Evolutionary conservation across 2,113 vertebrate genomes (phyloP).

Genomic region (Vidua macroura): DNA sequence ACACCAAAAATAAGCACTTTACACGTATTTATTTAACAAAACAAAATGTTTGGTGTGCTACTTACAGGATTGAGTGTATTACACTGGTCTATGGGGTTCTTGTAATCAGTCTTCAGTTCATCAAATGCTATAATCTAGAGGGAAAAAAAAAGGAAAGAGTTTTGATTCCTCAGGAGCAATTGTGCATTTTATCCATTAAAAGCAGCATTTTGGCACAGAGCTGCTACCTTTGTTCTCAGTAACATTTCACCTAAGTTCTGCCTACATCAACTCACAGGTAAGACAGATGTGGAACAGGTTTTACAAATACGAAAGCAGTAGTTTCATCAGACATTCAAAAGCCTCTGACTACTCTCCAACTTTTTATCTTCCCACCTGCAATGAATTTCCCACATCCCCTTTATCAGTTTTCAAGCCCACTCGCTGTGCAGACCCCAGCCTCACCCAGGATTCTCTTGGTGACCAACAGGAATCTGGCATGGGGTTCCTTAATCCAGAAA

Average conservation of each 20-base stretch:
- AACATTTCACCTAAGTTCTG: neutral
- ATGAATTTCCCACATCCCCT: rapidly evolving
- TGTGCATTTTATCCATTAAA: neutral
- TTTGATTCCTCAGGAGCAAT: neutral
- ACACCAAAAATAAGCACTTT: neutral
- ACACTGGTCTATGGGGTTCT: conserved; percentile 99
- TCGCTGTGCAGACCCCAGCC: rapidly evolving
- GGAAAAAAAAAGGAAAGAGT: neutral
- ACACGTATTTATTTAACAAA: neutral
- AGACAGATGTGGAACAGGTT: neutral
- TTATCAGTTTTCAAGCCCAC: neutral
- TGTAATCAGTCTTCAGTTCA: conserved; percentile 99
- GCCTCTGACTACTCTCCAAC: neutral
- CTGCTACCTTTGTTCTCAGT: too few relatives aligned
- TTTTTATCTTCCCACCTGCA: neutral
- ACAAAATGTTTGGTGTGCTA: conserved; percentile 3
- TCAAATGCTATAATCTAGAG: conserved; percentile 97
- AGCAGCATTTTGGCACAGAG: neutral
- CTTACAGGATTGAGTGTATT: conserved; percentile 99
- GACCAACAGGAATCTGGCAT: neutral
- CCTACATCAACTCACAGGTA: neutral
- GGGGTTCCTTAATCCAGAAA: neutral
- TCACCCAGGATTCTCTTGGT: rapidly evolving
- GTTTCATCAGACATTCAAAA: neutral
- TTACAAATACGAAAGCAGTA: neutral